Percentiles rank a stretch among this genome's conserved stretches.
These are phyloP conservation scores for Drosophila mojavensis DNA, from an alignment of 1,140 invertebrate genomes.

Conservation along the genomic window DNA sequence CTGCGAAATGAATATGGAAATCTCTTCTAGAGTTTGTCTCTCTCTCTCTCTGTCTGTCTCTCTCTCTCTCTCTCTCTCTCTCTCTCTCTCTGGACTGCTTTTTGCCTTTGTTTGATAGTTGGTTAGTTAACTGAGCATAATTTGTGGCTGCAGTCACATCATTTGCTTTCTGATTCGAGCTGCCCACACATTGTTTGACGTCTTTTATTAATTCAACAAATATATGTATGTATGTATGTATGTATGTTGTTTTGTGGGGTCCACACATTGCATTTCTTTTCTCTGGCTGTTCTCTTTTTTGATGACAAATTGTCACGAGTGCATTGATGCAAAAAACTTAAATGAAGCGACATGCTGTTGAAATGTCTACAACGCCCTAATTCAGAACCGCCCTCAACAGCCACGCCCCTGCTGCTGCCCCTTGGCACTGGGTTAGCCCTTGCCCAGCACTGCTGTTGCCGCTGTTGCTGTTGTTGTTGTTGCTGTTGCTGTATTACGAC, in stretches of 20 bases:
- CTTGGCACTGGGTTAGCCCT: constrained; percentile 16
- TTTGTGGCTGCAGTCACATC: neutral
- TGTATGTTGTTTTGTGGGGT: neutral
- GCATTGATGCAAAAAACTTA: constrained; percentile 82
- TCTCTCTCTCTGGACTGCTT: neutral
- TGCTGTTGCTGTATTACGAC: neutral
- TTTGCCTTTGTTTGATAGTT: neutral
- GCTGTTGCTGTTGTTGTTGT: neutral
- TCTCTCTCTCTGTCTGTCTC: neutral
- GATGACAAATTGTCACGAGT: constrained; percentile 82
- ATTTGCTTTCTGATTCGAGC: constrained; percentile 4
- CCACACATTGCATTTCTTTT: constrained; percentile 7
- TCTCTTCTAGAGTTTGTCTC: neutral
- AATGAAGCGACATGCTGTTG: constrained; percentile 81
- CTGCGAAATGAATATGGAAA: neutral
- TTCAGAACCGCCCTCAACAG: constrained; percentile 42
- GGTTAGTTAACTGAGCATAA: neutral
- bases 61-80: neutral
- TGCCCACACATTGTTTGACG: constrained; percentile 16
- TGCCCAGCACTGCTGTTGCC: neutral
- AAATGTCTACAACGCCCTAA: constrained; percentile 68
- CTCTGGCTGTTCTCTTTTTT: constrained; percentile 41
- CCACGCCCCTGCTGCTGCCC: constrained; percentile 4
- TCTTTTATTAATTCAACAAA: constrained; percentile 41
- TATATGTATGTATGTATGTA: no score